These are phyloP conservation scores for Holothuria scabra DNA, from an alignment of 53 echinoderm and acorn worm genomes.

Conservation along the genomic window DNA sequence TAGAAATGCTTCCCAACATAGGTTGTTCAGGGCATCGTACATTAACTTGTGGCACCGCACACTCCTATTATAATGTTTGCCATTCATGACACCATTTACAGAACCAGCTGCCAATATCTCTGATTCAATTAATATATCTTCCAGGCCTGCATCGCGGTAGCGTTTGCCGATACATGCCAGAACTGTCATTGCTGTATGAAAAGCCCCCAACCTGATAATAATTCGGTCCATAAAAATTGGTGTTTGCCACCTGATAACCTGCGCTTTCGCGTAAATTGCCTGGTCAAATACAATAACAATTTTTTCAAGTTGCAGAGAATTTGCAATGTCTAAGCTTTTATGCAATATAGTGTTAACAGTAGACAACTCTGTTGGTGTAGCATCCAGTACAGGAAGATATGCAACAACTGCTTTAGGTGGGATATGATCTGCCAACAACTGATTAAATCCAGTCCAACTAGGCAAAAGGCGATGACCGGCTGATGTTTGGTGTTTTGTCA, in stretches of 20 bases:
- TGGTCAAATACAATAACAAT: slow-evolving; percentile 59
- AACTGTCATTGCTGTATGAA: slow-evolving; percentile 58
- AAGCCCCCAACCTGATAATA: slow-evolving; percentile 48
- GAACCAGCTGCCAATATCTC: slow-evolving; percentile 63
- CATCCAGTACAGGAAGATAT: slow-evolving; percentile 57
- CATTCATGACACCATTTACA: slow-evolving; percentile 50
- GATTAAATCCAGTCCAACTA: slow-evolving; percentile 27
- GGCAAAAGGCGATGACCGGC: neutral
- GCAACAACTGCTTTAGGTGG: slow-evolving; percentile 27
- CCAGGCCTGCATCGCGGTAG: slow-evolving; percentile 1
- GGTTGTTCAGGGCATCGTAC: slow-evolving; percentile 57
- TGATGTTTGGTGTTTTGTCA: slow-evolving; percentile 26
- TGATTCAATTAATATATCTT: slow-evolving; percentile 32
- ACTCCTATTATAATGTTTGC: slow-evolving; percentile 60
- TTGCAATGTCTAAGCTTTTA: slow-evolving; percentile 45
- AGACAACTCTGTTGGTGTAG: slow-evolving; percentile 50
- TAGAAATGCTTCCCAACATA: slow-evolving; percentile 67
- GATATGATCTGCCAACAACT: neutral
- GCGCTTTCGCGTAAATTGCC: slow-evolving; percentile 54
- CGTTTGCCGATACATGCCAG: slow-evolving; percentile 36
- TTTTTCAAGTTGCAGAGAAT: neutral
- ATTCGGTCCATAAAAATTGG: slow-evolving; percentile 11
- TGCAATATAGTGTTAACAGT: slow-evolving; percentile 54
- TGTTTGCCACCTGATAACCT: slow-evolving; percentile 51
- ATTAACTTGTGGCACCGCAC: slow-evolving; percentile 67